Conservation (phyloP, 2,888 invertebrate genomes). For the Ametastegia equiseti region DNA sequence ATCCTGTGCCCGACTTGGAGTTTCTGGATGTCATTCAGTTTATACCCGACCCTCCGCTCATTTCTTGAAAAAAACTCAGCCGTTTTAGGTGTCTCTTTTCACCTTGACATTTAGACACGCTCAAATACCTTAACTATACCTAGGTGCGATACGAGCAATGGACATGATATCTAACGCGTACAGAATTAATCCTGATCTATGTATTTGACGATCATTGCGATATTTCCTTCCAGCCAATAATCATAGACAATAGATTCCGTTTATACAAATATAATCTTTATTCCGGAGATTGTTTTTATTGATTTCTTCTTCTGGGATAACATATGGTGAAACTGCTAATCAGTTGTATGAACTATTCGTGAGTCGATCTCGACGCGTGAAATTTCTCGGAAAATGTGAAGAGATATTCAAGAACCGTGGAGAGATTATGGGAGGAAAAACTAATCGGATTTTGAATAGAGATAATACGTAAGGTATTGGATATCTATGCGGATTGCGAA, state of each 20-base stretch:
- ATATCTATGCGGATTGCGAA: neutral
- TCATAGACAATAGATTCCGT: neutral
- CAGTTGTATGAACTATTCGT: constrained; percentile 3
- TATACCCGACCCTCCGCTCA: neutral
- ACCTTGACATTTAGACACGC: neutral
- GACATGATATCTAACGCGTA: neutral
- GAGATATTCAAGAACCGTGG: neutral
- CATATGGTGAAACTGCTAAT: neutral
- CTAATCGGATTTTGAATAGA: neutral
- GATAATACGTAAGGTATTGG: neutral
- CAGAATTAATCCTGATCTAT: neutral
- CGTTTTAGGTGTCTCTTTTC: neutral
- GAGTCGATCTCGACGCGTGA: neutral
- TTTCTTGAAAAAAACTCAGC: neutral
- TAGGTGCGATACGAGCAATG: neutral
- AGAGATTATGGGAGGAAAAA: neutral
- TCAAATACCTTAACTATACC: neutral
- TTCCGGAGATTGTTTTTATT: neutral
- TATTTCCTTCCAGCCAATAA: neutral
- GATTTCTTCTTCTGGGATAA: neutral
- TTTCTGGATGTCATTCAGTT: neutral
- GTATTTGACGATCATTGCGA: neutral
- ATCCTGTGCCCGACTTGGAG: neutral
- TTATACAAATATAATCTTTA: neutral
- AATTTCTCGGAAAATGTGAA: neutral